Base-by-base conservation (phyloP, 2,888 invertebrate genomes). In the Steromphala cineraria region DNA sequence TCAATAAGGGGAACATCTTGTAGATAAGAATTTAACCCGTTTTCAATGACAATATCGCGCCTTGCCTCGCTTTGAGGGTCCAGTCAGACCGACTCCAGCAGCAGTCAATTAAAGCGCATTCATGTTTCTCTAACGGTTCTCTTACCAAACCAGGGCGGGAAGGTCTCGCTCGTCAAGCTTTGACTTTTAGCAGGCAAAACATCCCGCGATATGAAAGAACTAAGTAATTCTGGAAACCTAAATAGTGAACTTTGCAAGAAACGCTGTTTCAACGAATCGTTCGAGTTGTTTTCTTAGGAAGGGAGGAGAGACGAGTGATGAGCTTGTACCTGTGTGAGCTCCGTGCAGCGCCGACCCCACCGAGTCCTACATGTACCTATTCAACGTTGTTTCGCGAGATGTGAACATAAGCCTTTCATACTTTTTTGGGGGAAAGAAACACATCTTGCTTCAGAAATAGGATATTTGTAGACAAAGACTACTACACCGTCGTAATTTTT, bases 21-120 rank as follows among this genome's bases (percentile, higher is more conserved):
- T 71, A 71, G 71, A 71, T 71, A 71, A 71, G 71, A 40, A 71
- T 71, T 71, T 78, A 78, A 28, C 62, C 67, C 19, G 67, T 67
- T 67, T 80, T 82, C 75, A 80, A 78, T 75, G 80, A 82, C 78
- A 82, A 80, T 71, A 71, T 71, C 71, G 36, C 71, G 71, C 40
- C 71, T 36, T 19, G 31, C 28, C 19, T 36, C 71, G 19, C 71
- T 71, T 71, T 71, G 71, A 71, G 71, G 71, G n/a, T 19, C 71
- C 71, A 31, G 71, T 71, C 71, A 36, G 31, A 19, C 8, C 28
- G 71, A 71, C 71, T 71, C 71, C 71, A 19, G 31, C 8, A 17
- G 17, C 71, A 71, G 71, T 71, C 71, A 71, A 71, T 71, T 71
- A 71, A 71, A 36, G 36, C 71, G 31, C 40, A 31, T 31, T 36